Percentiles rank a stretch among this genome's conserved stretches.
These are phyloP conservation scores for Clarias pachynema DNA, from an alignment of 2,797 vertebrate species.

Conservation along the genomic window DNA sequence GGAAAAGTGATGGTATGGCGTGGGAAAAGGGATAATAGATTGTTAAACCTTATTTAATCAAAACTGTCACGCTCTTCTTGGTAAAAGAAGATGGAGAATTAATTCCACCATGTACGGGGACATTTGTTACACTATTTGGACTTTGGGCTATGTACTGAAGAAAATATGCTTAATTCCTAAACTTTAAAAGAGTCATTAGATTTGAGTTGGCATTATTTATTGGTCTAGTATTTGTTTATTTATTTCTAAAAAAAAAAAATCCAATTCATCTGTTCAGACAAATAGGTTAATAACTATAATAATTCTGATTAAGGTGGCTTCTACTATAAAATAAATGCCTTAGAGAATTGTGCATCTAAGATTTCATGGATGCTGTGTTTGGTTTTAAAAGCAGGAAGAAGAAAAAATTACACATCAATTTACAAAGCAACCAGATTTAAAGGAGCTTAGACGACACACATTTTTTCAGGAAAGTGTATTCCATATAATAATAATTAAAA, in stretches of 20 bases:
- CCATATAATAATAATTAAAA: constrained; percentile 29
- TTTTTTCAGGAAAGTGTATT: constrained; percentile 57
- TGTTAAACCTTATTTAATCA: too few relatives aligned
- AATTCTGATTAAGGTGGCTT: background rate
- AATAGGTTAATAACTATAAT: background rate
- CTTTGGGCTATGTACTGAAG: background rate
- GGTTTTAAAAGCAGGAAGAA: background rate
- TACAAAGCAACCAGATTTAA: constrained; percentile 2
- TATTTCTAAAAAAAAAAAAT: background rate
- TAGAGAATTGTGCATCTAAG: background rate
- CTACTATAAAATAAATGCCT: background rate
- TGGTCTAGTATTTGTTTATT: background rate
- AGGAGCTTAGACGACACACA: background rate
- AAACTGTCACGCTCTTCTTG: too few relatives aligned
- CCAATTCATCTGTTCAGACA: background rate
- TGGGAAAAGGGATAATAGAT: too few relatives aligned
- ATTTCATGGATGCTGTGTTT: too few relatives aligned
- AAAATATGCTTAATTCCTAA: background rate
- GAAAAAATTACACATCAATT: background rate
- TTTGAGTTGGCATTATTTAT: background rate
- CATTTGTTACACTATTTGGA: too few relatives aligned
- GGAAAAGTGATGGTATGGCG: too few relatives aligned
- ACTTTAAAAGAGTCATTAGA: background rate
- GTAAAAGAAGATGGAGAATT: too few relatives aligned
- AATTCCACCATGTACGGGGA: too few relatives aligned